A percentile compares a stretch with the other conserved stretches of the same genome.
phyloP scores from a whole-genome alignment of 2,888 invertebrate genomes.

The Meloe dianella region DNA sequence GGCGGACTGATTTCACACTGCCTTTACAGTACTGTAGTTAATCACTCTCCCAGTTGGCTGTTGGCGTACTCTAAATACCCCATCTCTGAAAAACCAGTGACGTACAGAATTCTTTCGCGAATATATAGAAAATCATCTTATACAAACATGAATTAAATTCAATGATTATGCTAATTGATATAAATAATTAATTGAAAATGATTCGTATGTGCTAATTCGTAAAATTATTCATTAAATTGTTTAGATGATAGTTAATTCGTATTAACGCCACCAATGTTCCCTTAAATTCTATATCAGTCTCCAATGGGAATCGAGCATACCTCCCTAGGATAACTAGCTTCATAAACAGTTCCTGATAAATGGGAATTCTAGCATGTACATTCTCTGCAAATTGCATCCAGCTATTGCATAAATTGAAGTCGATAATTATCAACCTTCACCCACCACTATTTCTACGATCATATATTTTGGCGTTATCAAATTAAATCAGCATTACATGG shows the following conservation, averaged over 20 bases:
- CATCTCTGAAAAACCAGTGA: conserved; percentile 26
- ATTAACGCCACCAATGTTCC: conserved; percentile 26
- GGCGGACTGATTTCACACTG: conserved; percentile 74
- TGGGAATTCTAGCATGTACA: conserved; percentile 59
- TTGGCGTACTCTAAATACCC: conserved; percentile 23
- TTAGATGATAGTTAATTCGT: background rate
- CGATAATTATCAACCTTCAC: conserved; percentile 45
- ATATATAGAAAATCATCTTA: background rate
- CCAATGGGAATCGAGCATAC: conserved; percentile 43
- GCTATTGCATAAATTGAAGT: conserved; percentile 59
- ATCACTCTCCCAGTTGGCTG: conserved; percentile 52
- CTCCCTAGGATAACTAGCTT: conserved; percentile 56
- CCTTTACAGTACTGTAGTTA: conserved; percentile 60
- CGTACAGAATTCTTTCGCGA: conserved; percentile 20
- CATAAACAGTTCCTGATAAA: conserved; percentile 59
- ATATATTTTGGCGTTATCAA: background rate
- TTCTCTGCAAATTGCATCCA: conserved; percentile 59
- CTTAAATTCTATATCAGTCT: conserved; percentile 29
- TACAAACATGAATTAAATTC: background rate
- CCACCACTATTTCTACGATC: conserved; percentile 32
- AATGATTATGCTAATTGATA: background rate
- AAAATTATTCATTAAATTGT: background rate
- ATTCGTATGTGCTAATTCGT: background rate
- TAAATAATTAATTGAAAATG: background rate
- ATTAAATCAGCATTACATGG: conserved; percentile 1